phyloP scores from a whole-genome alignment of 2,888 invertebrate species.

The Caenorhabditis doughertyi region DNA sequence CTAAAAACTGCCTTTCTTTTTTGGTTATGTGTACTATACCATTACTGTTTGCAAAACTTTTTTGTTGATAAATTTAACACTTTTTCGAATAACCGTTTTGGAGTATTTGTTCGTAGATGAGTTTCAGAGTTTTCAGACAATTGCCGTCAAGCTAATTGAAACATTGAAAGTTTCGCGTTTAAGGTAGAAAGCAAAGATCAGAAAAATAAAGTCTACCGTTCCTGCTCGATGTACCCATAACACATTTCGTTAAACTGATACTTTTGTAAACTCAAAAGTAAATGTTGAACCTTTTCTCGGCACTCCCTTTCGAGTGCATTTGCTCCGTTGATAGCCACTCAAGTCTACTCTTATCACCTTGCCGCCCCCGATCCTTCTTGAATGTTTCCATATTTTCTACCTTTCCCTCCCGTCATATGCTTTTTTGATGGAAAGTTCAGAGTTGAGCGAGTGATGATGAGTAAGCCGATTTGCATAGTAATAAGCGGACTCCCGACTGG shows the following conservation, averaged over 20 bases:
- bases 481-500: constrained; percentile 43
- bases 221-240: too few species aligned
- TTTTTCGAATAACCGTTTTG: background rate
- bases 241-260: too few species aligned
- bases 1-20: constrained; percentile 42
- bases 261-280: constrained; percentile 4
- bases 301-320: constrained; percentile 34
- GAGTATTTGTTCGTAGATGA: too few species aligned
- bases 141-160: too few species aligned
- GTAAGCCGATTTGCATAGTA: constrained; percentile 61
- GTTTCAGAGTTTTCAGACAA: too few species aligned
- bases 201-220: background rate
- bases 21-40: constrained; percentile 35
- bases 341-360: constrained; percentile 49
- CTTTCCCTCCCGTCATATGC: background rate
- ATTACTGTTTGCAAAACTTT: constrained; percentile 6
- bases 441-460: constrained; percentile 53
- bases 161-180: too few species aligned
- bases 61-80: too few species aligned
- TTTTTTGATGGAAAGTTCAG: constrained; percentile 41
- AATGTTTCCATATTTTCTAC: constrained; percentile 39
- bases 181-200: too few species aligned
- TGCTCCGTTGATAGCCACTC: constrained; percentile 47
- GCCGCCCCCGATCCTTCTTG: constrained; percentile 23
- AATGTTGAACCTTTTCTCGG: background rate